phyloP scores from a whole-genome alignment of 2,113 vertebrate genomes.

The Girardinichthys multiradiatus region DNA sequence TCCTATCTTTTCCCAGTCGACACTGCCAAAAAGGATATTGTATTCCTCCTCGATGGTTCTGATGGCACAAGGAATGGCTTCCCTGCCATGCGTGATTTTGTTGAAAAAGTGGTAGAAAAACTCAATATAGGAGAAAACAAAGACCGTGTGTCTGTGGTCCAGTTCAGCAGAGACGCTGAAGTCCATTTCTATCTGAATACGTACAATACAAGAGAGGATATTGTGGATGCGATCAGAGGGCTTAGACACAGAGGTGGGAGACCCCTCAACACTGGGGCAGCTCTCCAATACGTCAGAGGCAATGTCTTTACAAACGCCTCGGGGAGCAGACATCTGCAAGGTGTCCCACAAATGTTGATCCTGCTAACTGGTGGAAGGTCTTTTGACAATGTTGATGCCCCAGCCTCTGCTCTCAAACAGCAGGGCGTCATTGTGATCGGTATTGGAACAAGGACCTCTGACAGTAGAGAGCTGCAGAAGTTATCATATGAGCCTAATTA shows the following conservation, averaged over 20 bases:
- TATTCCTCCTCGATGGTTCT: conserved; percentile 84
- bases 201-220: neutral
- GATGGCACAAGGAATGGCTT: conserved; percentile 68
- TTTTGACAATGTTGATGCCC: conserved; percentile 49
- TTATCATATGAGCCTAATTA: conserved; percentile 51
- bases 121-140: conserved; percentile 33
- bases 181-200: conserved; percentile 7
- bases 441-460: conserved; percentile 56
- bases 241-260: conserved; percentile 46
- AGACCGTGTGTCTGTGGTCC: conserved; percentile 58
- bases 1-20: conserved; percentile 22
- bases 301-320: conserved; percentile 79
- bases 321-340: conserved; percentile 83
- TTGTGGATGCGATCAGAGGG: conserved; percentile 1
- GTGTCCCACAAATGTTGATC: conserved; percentile 80
- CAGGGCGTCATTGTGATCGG: conserved; percentile 40
- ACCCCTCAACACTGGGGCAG: conserved; percentile 53
- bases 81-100: conserved; percentile 56
- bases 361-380: conserved; percentile 56
- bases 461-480: conserved; percentile 47
- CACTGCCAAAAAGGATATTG: conserved; percentile 28
- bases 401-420: conserved; percentile 57
- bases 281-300: conserved; percentile 46
- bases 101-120: conserved; percentile 53
- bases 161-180: conserved; percentile 57